Base-by-base conservation (phyloP, 2,113 vertebrate genomes). In the Panthera tigris region DNA sequence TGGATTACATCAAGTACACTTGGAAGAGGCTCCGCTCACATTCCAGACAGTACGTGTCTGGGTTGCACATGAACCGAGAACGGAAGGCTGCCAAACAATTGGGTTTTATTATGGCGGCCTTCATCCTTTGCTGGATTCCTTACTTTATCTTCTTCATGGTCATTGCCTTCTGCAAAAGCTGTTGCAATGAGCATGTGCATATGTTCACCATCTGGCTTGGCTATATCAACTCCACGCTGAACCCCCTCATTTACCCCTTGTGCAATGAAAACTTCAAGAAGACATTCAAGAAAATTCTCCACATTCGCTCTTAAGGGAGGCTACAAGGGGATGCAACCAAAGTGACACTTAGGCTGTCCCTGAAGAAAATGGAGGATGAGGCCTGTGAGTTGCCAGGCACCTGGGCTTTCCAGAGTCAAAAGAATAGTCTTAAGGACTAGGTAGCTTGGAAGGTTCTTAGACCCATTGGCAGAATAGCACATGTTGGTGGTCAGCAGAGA, bases 181-280 rank as follows among this genome's bases (percentile, higher is more conserved):
- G 99, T 5, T 97, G 99, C 8, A 99, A 98, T 41, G 99, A 99
- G 61, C 94, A 98, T 0, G 98, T 99, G 27, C 99, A 99, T 96
- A 99, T 99, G 99, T 99, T 99, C 98, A 99, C 99, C 25, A 99
- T 99, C 95, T 99, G 99, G 99, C 98, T 99, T 0, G 99, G 99
- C 55, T 99, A 99, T 95, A 98, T 99, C 91, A 99, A 99, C 98
- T 99, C 99, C 83, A 99, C 99, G 0, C 96, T 99, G 33, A 99
- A 99, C 55, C 99, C 99, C 1, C 99, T 99, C 95, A 99, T 99
- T 78, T 99, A 99, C 48, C 99, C 99, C 0, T 98, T 99, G 45
- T 99, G 99, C 96, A 99, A 99, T 29, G 99, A 99, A 19, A 99
- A 99, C 92, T 99, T 99, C 97, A 99, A 99, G 98, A 99, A 99